Conservation (phyloP, 2,888 invertebrate species). For the Netelia inedita region DNA sequence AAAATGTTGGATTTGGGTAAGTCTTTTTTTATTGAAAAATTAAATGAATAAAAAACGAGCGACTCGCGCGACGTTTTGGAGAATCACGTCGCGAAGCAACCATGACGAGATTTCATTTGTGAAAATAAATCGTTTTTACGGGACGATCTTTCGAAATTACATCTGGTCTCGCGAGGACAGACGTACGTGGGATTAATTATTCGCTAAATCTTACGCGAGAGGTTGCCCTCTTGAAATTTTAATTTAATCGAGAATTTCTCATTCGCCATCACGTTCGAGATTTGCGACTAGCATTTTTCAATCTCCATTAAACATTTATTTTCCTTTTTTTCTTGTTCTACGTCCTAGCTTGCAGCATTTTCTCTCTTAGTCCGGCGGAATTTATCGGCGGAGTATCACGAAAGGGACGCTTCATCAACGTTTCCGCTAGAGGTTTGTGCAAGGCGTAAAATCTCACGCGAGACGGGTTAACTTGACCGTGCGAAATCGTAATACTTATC, state of each 20-base stretch:
- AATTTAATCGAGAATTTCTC: constrained; percentile 28
- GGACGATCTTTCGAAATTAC: too few relatives aligned
- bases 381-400: background rate
- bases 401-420: background rate
- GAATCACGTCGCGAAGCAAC: background rate
- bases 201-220: constrained; percentile 8
- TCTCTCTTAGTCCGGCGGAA: background rate
- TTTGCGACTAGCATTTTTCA: constrained; percentile 11
- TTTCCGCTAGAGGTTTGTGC: background rate
- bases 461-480: constrained; percentile 21
- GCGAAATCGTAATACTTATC: constrained; percentile 24
- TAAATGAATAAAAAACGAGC: background rate
- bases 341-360: background rate
- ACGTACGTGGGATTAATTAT: background rate
- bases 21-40: background rate
- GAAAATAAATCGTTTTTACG: too few relatives aligned
- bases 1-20: background rate
- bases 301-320: background rate
- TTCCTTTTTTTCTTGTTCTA: background rate
- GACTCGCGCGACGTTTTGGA: background rate
- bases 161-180: background rate
- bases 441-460: background rate
- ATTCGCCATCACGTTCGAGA: background rate
- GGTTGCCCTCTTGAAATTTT: constrained; percentile 10
- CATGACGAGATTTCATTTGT: too few relatives aligned